Evolutionary conservation across 2,113 vertebrate species (phyloP).

Genomic region (Stegastes partitus): DNA sequence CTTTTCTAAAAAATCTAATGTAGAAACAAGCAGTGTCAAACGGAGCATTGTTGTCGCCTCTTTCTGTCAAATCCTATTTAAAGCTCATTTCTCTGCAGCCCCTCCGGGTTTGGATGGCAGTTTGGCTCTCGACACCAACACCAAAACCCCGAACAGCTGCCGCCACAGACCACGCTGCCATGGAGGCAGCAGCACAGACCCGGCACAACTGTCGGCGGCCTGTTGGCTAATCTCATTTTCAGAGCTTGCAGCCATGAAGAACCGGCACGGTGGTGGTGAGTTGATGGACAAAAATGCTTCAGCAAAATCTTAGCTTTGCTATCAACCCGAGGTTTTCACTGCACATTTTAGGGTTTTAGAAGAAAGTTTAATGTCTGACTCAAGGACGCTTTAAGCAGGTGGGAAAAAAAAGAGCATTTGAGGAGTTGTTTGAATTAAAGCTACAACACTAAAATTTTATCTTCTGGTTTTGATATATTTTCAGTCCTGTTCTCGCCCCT

Average conservation of each 20-base stretch:
- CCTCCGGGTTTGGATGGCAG: slow-evolving; percentile 15
- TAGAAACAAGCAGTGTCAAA: not conserved
- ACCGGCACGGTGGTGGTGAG: not conserved
- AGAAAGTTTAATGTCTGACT: not conserved
- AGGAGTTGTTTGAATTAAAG: slow-evolving; percentile 11
- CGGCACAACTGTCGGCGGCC: slow-evolving; percentile 30
- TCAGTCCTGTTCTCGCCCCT: not conserved
- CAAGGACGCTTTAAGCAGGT: slow-evolving; percentile 3
- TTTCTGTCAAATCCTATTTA: slow-evolving; percentile 42
- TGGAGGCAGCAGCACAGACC: slow-evolving; percentile 7
- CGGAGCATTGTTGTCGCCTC: not conserved
- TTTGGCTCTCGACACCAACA: slow-evolving; percentile 32
- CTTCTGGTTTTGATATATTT: not conserved
- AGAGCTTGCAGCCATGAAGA: not conserved
- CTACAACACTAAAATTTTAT: not conserved
- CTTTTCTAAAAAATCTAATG: slow-evolving; percentile 9
- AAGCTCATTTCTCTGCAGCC: slow-evolving; percentile 19
- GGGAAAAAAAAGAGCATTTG: not conserved
- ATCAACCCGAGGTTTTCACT: not conserved
- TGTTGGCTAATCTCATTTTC: slow-evolving; percentile 44
- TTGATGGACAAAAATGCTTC: not conserved
- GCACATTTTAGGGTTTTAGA: too few relatives aligned
- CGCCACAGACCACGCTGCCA: not conserved
- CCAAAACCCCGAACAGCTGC: slow-evolving; percentile 59
- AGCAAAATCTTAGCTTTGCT: not conserved